Conservation (phyloP, 1,140 invertebrate genomes). For the Lasioglossum baleicum region DNA sequence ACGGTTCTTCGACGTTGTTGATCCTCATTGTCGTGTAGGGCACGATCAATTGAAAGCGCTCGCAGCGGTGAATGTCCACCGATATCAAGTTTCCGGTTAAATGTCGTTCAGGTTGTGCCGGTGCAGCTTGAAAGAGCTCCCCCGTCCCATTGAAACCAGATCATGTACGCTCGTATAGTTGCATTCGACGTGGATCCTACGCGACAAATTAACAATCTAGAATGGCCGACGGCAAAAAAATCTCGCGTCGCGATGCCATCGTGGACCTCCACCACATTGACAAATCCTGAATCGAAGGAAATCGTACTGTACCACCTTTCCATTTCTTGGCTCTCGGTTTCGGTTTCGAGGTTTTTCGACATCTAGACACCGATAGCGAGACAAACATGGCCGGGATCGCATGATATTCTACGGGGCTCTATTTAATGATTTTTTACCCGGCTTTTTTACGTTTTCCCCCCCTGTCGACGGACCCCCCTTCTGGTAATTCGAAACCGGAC, state of each 20-base stretch:
- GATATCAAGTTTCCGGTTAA: conserved; percentile 67
- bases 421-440: not conserved
- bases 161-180: conserved; percentile 43
- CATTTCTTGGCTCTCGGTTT: not conserved
- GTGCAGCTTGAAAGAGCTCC: conserved; percentile 55
- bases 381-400: not conserved
- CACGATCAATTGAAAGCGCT: conserved; percentile 61
- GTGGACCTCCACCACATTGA: not conserved
- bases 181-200: conserved; percentile 46
- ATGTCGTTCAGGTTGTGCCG: conserved; percentile 58
- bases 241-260: not conserved
- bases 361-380: not conserved
- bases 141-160: conserved; percentile 48
- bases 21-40: conserved; percentile 58
- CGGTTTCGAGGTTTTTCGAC: not conserved
- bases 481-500: not conserved
- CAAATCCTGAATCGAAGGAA: conserved; percentile 1
- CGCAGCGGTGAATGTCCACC: conserved; percentile 59
- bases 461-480: not conserved
- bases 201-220: conserved; percentile 64
- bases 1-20: conserved; percentile 52
- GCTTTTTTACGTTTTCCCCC: too few species aligned
- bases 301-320: not conserved
- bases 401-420: not conserved
- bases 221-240: conserved; percentile 34